phyloP scores from a whole-genome alignment of 2,797 vertebrate species.

The Neosilurus mollespiculum region DNA sequence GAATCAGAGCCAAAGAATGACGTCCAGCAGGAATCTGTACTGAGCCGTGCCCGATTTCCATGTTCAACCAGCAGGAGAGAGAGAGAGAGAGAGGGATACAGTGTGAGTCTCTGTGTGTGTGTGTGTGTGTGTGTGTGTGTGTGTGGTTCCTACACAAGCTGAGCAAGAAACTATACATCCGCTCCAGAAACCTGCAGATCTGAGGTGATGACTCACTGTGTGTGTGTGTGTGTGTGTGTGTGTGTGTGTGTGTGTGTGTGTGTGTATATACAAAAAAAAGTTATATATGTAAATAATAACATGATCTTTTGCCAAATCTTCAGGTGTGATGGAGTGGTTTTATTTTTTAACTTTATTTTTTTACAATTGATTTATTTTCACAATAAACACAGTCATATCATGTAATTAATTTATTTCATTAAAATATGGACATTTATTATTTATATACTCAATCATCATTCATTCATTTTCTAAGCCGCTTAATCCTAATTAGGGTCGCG shows the following conservation, averaged over 20 bases:
- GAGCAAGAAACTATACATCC: conserved; percentile 35
- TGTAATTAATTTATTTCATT: too few relatives aligned
- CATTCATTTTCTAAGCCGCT: too few relatives aligned
- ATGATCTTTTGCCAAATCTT: background rate
- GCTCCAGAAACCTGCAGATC: conserved; percentile 52
- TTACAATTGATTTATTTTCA: background rate
- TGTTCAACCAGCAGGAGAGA: conserved; percentile 50
- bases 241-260: background rate
- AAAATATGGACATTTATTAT: too few relatives aligned
- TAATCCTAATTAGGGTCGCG: too few relatives aligned
- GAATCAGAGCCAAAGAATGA: conserved; percentile 4
- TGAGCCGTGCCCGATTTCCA: conserved; percentile 14
- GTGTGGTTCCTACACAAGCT: conserved; percentile 41
- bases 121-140: conserved; percentile 14
- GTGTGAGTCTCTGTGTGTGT: background rate
- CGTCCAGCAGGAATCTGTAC: conserved; percentile 28
- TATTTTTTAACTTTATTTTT: background rate
- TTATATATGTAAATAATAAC: too few relatives aligned
- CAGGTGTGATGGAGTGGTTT: background rate
- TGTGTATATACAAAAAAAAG: background rate
- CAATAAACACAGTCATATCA: background rate
- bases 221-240: background rate
- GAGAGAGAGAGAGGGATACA: too few relatives aligned
- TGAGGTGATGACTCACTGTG: conserved; percentile 53
- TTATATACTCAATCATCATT: too few relatives aligned